phyloP scores from a whole-genome alignment of 2,888 invertebrate genomes.

The Apotomis turbidana region DNA sequence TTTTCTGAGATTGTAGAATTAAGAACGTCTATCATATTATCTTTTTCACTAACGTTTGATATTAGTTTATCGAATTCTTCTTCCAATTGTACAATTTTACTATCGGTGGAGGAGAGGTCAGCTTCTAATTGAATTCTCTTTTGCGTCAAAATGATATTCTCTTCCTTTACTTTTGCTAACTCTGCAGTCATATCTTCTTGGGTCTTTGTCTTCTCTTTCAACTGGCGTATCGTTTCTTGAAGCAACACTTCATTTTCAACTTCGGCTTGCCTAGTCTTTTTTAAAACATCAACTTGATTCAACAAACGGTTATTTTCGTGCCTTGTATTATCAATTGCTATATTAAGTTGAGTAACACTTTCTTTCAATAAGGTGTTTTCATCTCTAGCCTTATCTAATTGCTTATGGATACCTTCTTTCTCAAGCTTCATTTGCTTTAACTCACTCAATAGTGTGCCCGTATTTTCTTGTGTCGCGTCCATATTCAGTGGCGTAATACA shows the following conservation, averaged over 20 bases:
- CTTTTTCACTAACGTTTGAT: slow-evolving; percentile 71
- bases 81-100: slow-evolving; percentile 69
- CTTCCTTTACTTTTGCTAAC: slow-evolving; percentile 56
- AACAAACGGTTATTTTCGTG: slow-evolving; percentile 49
- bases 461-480: slow-evolving; percentile 44
- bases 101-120: slow-evolving; percentile 62
- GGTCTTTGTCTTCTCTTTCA: slow-evolving; percentile 56
- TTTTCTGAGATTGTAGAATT: slow-evolving; percentile 59
- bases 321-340: slow-evolving; percentile 51
- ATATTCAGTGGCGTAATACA: slow-evolving; percentile 44
- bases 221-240: slow-evolving; percentile 54
- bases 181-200: slow-evolving; percentile 56
- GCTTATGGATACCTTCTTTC: slow-evolving; percentile 49
- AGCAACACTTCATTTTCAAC: slow-evolving; percentile 48
- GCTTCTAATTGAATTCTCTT: slow-evolving; percentile 60
- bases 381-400: slow-evolving; percentile 49
- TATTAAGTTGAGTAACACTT: slow-evolving; percentile 50
- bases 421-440: slow-evolving; percentile 52
- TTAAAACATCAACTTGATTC: slow-evolving; percentile 54
- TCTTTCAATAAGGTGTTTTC: slow-evolving; percentile 57
- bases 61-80: slow-evolving; percentile 69
- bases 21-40: slow-evolving; percentile 64
- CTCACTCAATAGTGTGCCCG: slow-evolving; percentile 42
- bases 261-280: slow-evolving; percentile 49
- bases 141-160: slow-evolving; percentile 59